These are phyloP conservation scores for Vulpes lagopus DNA, from an alignment of 2,113 vertebrate genomes.

Conservation along the genomic window DNA sequence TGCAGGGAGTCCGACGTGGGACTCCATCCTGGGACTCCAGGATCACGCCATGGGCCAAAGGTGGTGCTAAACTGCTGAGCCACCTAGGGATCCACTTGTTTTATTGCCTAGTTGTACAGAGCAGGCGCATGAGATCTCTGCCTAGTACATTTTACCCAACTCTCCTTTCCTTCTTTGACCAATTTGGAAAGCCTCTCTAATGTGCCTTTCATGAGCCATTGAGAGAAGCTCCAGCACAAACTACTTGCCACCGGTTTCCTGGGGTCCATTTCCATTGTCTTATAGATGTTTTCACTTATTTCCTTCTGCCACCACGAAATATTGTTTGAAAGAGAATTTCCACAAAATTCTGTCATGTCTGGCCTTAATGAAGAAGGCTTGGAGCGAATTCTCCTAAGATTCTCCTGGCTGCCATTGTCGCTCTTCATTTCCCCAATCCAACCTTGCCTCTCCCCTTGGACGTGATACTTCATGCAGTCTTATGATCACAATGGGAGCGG, in stretches of 20 bases:
- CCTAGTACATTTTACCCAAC: not conserved
- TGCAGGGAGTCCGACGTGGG: too few relatives aligned
- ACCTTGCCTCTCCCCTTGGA: not conserved
- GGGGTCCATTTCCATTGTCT: not conserved
- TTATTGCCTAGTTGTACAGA: not conserved
- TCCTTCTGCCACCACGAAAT: not conserved
- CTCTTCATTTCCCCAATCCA: not conserved
- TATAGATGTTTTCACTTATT: not conserved
- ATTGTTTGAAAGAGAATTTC: not conserved
- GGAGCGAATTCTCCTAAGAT: conserved; percentile 7
- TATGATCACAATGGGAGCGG: not conserved
- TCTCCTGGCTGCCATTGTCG: not conserved
- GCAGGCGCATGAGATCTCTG: not conserved
- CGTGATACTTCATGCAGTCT: not conserved
- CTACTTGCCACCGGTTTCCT: not conserved
- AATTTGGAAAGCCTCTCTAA: not conserved
- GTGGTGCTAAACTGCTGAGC: too few relatives aligned
- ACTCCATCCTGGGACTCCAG: too few relatives aligned
- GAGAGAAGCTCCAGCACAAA: not conserved
- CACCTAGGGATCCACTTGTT: too few relatives aligned
- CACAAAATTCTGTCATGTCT: not conserved
- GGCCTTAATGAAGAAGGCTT: not conserved
- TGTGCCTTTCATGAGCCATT: not conserved
- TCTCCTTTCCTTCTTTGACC: not conserved
- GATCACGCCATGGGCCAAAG: too few relatives aligned